Percentiles rank a stretch among this genome's conserved stretches.
phyloP scores from a whole-genome alignment of 2,888 invertebrate genomes.

The Papilio demoleus region DNA sequence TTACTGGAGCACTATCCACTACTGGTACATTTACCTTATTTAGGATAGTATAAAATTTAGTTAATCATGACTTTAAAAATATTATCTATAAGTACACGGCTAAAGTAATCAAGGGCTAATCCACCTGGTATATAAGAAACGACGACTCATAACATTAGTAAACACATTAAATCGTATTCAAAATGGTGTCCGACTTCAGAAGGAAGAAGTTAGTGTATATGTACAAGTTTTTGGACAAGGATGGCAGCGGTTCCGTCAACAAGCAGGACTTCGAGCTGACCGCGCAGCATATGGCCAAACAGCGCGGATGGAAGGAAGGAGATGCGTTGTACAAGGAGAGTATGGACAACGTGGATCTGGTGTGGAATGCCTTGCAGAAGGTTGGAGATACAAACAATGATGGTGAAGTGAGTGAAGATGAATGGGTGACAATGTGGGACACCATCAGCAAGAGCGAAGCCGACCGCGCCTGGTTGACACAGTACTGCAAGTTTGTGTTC shows the following conservation, averaged over 20 bases:
- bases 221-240: slow-evolving; percentile 16
- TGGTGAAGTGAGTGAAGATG: slow-evolving; percentile 4
- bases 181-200: slow-evolving; percentile 15
- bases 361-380: slow-evolving; percentile 7
- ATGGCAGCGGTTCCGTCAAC: not conserved
- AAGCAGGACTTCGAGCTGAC: not conserved
- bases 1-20: too few relatives aligned
- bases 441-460: slow-evolving; percentile 47
- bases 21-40: too few relatives aligned
- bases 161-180: not conserved
- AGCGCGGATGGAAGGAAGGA: slow-evolving; percentile 4
- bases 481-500: slow-evolving; percentile 94
- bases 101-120: slow-evolving; percentile 27
- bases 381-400: not conserved
- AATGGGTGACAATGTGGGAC: slow-evolving; percentile 18
- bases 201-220: slow-evolving; percentile 1
- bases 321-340: not conserved
- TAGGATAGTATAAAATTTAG: not conserved
- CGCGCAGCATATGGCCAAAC: not conserved
- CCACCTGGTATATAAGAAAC: not conserved
- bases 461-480: slow-evolving; percentile 91
- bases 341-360: not conserved
- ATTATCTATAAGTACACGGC: not conserved
- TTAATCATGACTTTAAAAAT: slow-evolving; percentile 9
- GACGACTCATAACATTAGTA: slow-evolving; percentile 6